Conservation (phyloP, 1,140 invertebrate genomes). For the Drosophila mayri region DNA sequence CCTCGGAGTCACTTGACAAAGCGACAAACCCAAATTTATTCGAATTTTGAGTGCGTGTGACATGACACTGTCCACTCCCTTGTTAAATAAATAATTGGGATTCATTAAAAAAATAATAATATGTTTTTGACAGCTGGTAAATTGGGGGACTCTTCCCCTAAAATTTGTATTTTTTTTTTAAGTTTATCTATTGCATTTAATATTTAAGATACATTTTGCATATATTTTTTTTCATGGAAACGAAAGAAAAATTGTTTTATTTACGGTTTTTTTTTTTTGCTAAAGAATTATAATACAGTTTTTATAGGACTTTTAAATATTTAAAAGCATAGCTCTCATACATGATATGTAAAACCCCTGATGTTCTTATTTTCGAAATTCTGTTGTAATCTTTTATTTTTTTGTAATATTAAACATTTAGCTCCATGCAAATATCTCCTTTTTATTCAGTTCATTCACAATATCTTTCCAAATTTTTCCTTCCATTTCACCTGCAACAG, state of each 20-base stretch:
- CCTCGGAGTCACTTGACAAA: conserved; percentile 11
- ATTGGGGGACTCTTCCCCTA: neutral
- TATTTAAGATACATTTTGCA: no score
- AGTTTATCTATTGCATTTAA: neutral
- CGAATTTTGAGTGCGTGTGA: conserved; percentile 18
- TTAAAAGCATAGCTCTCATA: no score
- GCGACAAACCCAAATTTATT: conserved; percentile 19
- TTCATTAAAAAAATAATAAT: conserved; percentile 10
- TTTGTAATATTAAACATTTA: no score
- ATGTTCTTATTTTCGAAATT: no score
- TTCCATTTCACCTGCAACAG: neutral
- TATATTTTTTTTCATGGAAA: no score
- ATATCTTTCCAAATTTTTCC: neutral
- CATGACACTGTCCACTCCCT: neutral
- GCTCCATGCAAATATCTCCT: no score
- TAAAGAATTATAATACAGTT: no score
- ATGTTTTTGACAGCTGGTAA: neutral
- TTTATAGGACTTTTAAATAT: no score
- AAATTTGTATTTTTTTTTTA: neutral
- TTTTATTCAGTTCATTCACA: neutral
- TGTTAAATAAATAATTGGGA: conserved; percentile 25
- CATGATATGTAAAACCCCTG: no score
- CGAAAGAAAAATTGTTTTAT: no score
- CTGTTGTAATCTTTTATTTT: no score
- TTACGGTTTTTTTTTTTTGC: no score